Conservation (phyloP, 2,113 vertebrate genomes). For the Gymnocephalus cernua region DNA sequence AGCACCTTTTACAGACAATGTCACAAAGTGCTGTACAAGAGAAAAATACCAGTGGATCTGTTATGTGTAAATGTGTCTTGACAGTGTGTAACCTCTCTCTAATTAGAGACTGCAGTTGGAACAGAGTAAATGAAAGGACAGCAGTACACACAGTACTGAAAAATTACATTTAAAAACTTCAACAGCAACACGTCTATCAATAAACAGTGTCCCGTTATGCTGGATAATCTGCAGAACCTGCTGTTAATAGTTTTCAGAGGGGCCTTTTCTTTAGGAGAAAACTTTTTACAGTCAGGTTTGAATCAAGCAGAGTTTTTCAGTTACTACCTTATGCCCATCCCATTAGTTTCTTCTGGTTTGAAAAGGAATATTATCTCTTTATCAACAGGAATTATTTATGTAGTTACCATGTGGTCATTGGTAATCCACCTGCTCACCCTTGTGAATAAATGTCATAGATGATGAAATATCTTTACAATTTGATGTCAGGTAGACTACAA, state of each 20-base stretch:
- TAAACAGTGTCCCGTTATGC: neutral
- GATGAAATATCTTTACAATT: neutral
- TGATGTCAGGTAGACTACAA: neutral
- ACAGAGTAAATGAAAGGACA: neutral
- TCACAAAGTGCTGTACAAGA: no score
- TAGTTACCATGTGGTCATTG: neutral
- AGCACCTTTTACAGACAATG: no score
- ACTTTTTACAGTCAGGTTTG: neutral
- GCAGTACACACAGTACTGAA: neutral
- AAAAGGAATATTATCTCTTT: neutral
- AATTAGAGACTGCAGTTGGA: constrained; percentile 18
- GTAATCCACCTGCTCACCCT: neutral
- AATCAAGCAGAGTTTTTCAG: neutral
- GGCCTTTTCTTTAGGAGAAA: neutral
- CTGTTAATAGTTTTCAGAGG: neutral
- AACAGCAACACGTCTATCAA: neutral
- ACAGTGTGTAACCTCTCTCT: neutral
- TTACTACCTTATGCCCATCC: neutral
- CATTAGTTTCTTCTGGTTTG: neutral
- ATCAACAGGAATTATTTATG: neutral
- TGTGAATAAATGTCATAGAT: neutral
- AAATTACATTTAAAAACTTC: neutral
- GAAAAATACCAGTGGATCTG: neutral
- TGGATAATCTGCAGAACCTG: neutral
- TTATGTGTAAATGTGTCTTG: constrained; percentile 2